Evolutionary conservation across 2,113 vertebrate species (phyloP).

Genomic region (Onychostoma macrolepis): DNA sequence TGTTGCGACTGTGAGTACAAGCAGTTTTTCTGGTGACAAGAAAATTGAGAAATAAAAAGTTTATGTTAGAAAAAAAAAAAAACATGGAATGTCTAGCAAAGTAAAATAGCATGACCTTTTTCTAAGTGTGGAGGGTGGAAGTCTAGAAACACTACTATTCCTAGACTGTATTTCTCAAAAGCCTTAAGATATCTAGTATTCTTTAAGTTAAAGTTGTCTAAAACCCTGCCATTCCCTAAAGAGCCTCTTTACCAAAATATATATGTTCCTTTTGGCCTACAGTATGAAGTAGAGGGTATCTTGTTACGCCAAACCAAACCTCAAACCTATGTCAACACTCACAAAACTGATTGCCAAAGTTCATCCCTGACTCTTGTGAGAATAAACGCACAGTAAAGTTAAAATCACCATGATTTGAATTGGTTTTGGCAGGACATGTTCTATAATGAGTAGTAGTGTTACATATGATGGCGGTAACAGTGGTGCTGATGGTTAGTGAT

Average conservation of each 20-base stretch:
- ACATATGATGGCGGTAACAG: background rate
- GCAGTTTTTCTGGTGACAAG: slow-evolving; percentile 83
- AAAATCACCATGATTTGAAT: slow-evolving; percentile 56
- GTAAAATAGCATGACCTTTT: background rate
- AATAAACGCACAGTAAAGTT: slow-evolving; percentile 39
- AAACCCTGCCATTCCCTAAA: slow-evolving; percentile 48
- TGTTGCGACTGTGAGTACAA: slow-evolving; percentile 93
- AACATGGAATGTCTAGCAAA: background rate
- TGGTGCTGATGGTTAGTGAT: slow-evolving; percentile 17
- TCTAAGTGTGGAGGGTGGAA: background rate
- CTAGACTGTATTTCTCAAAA: background rate
- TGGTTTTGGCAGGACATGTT: background rate
- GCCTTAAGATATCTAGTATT: background rate
- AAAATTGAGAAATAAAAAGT: slow-evolving; percentile 22
- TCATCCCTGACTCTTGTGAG: slow-evolving; percentile 16
- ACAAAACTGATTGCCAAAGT: slow-evolving; percentile 53
- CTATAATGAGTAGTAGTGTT: background rate
- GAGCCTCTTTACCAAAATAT: slow-evolving; percentile 49
- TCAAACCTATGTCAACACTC: slow-evolving; percentile 72
- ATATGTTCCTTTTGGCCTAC: slow-evolving; percentile 55
- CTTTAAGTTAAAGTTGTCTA: background rate
- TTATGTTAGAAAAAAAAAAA: background rate
- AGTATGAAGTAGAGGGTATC: slow-evolving; percentile 57
- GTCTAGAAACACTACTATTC: background rate
- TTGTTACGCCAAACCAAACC: slow-evolving; percentile 65